Percentiles rank a stretch among this genome's conserved stretches.
These are phyloP conservation scores for Parelbella ahira DNA, from an alignment of 2,888 invertebrate genomes.

Conservation along the genomic window DNA sequence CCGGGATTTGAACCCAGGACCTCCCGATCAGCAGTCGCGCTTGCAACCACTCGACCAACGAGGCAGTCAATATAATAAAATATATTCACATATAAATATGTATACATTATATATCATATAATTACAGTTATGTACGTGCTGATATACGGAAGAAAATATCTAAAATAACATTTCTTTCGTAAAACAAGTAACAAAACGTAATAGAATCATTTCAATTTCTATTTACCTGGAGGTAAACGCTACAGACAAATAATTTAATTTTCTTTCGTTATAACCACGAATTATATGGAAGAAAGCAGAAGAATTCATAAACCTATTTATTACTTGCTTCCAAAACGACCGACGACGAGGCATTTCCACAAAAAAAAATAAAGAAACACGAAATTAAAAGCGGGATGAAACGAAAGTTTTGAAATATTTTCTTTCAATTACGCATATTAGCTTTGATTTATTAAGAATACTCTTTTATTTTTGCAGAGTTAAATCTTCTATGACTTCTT, in stretches of 20 bases:
- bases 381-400: constrained; percentile 47
- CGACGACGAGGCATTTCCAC: constrained; percentile 54
- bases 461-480: too few species aligned
- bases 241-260: constrained; percentile 59
- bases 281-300: constrained; percentile 56
- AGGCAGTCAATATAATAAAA: too few species aligned
- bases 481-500: too few species aligned
- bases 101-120: too few species aligned
- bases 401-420: constrained; percentile 7
- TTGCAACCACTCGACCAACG: too few species aligned
- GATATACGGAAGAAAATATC: too few species aligned
- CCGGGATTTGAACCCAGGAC: too few species aligned
- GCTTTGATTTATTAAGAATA: too few species aligned
- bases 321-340: constrained; percentile 53
- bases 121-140: too few species aligned
- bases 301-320: constrained; percentile 64
- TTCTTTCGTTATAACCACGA: constrained; percentile 52
- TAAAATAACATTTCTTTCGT: constrained; percentile 7
- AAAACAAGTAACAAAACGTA: constrained; percentile 26
- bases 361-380: constrained; percentile 44
- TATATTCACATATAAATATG: too few species aligned
- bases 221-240: constrained; percentile 44
- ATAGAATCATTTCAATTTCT: constrained; percentile 43
- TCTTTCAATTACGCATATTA: constrained; percentile 2
- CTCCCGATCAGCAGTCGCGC: too few species aligned